These are phyloP conservation scores for Tryphoninae sp. DNA, from an alignment of 2,888 invertebrate species.

Conservation along the genomic window DNA sequence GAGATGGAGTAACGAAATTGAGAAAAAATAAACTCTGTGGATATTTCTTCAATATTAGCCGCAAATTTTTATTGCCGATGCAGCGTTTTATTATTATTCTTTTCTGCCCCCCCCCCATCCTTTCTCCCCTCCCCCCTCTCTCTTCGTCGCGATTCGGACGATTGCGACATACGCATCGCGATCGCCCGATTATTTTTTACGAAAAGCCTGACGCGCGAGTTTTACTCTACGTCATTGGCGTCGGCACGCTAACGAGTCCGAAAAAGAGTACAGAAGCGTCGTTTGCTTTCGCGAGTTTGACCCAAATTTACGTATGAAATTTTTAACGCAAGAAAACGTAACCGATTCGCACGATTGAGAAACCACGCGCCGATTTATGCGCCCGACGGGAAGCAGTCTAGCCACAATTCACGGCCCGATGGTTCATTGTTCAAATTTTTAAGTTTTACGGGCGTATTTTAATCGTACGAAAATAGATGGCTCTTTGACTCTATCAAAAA, in stretches of 20 bases:
- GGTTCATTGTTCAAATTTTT: not conserved
- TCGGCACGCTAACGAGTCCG: slow-evolving; percentile 45
- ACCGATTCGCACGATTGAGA: slow-evolving; percentile 2
- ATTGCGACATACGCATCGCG: not conserved
- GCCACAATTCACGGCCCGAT: not conserved
- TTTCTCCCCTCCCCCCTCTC: not conserved
- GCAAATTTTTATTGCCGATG: not conserved
- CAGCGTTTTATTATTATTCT: slow-evolving; percentile 13
- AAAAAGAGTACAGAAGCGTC: slow-evolving; percentile 38
- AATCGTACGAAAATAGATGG: not conserved
- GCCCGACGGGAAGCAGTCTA: not conserved
- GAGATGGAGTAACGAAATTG: not conserved
- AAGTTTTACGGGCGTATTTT: not conserved
- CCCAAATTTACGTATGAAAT: slow-evolving; percentile 37
- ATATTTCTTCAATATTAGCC: not conserved
- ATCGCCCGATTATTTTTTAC: not conserved
- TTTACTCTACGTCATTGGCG: slow-evolving; percentile 29
- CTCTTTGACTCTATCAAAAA: not conserved
- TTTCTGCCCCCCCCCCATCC: not conserved
- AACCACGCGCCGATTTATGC: not conserved
- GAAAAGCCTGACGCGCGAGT: slow-evolving; percentile 1
- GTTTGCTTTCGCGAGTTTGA: slow-evolving; percentile 26
- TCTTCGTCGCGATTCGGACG: not conserved
- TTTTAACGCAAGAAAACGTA: slow-evolving; percentile 22
- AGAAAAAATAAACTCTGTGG: not conserved